Conservation (phyloP, 2,113 vertebrate genomes). For the Serinus canaria region DNA sequence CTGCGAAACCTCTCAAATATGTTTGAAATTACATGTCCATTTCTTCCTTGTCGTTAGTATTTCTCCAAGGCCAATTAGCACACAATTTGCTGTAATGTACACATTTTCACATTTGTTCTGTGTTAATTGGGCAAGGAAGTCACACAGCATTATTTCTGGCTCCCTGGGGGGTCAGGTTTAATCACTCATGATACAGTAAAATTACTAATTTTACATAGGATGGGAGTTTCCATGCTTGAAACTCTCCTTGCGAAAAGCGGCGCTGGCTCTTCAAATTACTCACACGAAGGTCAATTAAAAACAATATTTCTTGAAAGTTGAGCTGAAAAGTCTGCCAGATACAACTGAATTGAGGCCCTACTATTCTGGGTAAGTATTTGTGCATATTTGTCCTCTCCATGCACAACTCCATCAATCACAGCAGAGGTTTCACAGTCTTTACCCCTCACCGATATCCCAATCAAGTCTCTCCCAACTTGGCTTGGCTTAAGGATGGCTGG, state of each 20-base stretch:
- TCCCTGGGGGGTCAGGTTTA: slow-evolving; percentile 43
- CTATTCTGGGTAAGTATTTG: slow-evolving; percentile 57
- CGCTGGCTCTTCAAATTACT: background rate
- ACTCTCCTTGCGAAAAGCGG: background rate
- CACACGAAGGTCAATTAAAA: slow-evolving; percentile 51
- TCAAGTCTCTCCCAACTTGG: slow-evolving; percentile 40
- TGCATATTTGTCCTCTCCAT: slow-evolving; percentile 29
- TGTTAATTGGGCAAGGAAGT: slow-evolving; percentile 58
- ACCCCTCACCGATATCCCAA: slow-evolving; percentile 57
- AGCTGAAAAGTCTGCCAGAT: slow-evolving; percentile 39
- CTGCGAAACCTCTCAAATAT: slow-evolving; percentile 44
- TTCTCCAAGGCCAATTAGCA: slow-evolving; percentile 58
- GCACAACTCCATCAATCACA: slow-evolving; percentile 53
- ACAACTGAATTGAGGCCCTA: slow-evolving; percentile 30
- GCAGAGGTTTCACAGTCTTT: slow-evolving; percentile 26
- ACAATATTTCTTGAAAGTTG: slow-evolving; percentile 50
- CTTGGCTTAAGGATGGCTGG: slow-evolving; percentile 6
- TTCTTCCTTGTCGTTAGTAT: slow-evolving; percentile 5
- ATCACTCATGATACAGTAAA: slow-evolving; percentile 38
- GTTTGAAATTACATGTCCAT: slow-evolving; percentile 53
- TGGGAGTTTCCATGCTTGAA: slow-evolving; percentile 14
- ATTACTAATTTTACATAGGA: slow-evolving; percentile 14
- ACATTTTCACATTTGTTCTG: slow-evolving; percentile 59
- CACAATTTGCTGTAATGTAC: slow-evolving; percentile 58
- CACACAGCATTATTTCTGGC: slow-evolving; percentile 44